Conservation (phyloP, 2,797 vertebrate species). For the Melanotaenia maccullochi region DNA sequence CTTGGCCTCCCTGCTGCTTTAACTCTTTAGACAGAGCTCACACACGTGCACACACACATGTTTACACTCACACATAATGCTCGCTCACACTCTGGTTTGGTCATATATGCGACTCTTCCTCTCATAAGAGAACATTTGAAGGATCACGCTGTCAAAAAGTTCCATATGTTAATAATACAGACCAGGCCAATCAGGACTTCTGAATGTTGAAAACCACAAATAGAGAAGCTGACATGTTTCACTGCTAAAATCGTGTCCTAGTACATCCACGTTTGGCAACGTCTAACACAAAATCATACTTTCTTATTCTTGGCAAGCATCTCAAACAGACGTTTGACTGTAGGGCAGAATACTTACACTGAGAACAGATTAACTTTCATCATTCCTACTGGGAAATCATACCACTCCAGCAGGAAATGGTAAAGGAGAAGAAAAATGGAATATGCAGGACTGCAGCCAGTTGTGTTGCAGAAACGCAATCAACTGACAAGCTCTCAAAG, state of each 20-base stretch:
- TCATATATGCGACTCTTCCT: slow-evolving; percentile 7
- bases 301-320: slow-evolving; percentile 24
- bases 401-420: slow-evolving; percentile 4
- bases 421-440: neutral
- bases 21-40: slow-evolving; percentile 22
- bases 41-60: slow-evolving; percentile 12
- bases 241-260: neutral
- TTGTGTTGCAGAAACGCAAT: slow-evolving; percentile 20
- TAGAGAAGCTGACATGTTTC: neutral
- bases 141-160: slow-evolving; percentile 27
- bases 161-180: slow-evolving; percentile 38
- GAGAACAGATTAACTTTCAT: slow-evolving; percentile 25
- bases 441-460: slow-evolving; percentile 3
- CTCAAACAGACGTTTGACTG: slow-evolving; percentile 19
- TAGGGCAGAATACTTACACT: neutral
- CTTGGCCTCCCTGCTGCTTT: slow-evolving; percentile 56
- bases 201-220: slow-evolving; percentile 6
- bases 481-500: slow-evolving; percentile 6
- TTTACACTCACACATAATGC: slow-evolving; percentile 6
- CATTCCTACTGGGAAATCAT: slow-evolving; percentile 12
- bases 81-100: slow-evolving; percentile 8
- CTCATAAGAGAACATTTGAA: slow-evolving; percentile 46
- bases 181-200: slow-evolving; percentile 6
- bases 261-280: slow-evolving; percentile 6
- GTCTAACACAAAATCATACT: slow-evolving; percentile 2